Percentiles rank a stretch among this genome's conserved stretches.
Evolutionary conservation across 2,113 vertebrate genomes (phyloP).

Genomic region (Aphelocoma coerulescens): DNA sequence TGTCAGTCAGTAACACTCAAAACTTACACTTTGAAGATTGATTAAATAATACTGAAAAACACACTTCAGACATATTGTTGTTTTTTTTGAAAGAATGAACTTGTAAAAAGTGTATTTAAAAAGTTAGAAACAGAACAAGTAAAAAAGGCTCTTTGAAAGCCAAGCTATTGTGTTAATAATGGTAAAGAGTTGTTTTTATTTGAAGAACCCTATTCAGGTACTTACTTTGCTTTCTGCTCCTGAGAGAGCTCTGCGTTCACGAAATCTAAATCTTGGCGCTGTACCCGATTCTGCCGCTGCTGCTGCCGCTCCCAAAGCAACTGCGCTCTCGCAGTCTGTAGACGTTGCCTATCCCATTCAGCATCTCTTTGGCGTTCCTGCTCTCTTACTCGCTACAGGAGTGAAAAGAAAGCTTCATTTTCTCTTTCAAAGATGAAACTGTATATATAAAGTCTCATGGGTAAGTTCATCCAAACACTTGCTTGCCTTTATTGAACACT

Average conservation of each 20-base stretch:
- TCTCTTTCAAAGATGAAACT: background rate
- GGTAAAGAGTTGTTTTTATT: background rate
- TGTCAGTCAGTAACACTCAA: background rate
- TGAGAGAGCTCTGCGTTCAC: conserved; percentile 74
- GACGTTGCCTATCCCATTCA: conserved; percentile 53
- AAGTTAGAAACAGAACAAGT: background rate
- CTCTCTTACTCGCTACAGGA: conserved; percentile 67
- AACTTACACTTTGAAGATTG: background rate
- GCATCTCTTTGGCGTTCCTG: conserved; percentile 64
- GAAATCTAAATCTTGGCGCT: conserved; percentile 72
- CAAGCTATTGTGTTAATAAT: background rate
- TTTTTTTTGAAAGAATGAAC: background rate
- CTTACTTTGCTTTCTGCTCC: conserved; percentile 76
- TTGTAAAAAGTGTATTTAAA: background rate
- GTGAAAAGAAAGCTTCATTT: background rate
- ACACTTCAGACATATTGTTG: rapidly evolving
- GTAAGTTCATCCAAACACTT: background rate
- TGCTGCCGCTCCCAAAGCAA: conserved; percentile 76
- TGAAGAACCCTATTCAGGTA: background rate
- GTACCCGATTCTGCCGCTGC: conserved; percentile 46
- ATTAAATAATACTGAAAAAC: background rate
- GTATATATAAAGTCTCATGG: background rate
- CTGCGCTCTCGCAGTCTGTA: conserved; percentile 50
- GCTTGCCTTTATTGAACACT: background rate
- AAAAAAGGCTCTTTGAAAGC: background rate